These are phyloP conservation scores for Nyctalus aviator DNA, from an alignment of 2,797 vertebrate genomes.

Conservation along the genomic window DNA sequence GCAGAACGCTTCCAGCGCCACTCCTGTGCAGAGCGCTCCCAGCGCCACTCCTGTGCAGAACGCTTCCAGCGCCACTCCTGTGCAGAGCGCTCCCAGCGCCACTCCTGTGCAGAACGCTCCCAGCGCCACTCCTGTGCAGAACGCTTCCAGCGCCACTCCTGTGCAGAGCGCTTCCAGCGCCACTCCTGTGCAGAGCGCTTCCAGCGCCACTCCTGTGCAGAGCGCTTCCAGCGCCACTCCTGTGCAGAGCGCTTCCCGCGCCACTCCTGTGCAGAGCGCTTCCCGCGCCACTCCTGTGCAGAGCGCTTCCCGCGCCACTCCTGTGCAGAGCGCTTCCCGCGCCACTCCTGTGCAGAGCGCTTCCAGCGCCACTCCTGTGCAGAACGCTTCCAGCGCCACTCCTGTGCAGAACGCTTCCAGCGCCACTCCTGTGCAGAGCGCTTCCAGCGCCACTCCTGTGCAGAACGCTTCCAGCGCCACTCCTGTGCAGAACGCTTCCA, in stretches of 20 bases:
- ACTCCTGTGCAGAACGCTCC: background rate
- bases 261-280: background rate
- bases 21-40: too few species aligned
- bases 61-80: background rate
- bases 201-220: fast-evolving
- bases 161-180: background rate
- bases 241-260: background rate
- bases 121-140: fast-evolving
- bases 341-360: background rate
- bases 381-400: background rate
- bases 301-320: background rate
- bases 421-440: background rate
- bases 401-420: background rate
- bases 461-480: background rate
- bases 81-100: background rate
- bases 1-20: background rate
- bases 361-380: too few species aligned
- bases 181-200: background rate
- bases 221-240: background rate
- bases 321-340: background rate
- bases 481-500: background rate
- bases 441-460: too few species aligned
- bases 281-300: too few species aligned
- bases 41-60: background rate
- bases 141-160: background rate